These are phyloP conservation scores for Siphamia tubifer DNA, from an alignment of 2,113 vertebrate species.

Conservation along the genomic window DNA sequence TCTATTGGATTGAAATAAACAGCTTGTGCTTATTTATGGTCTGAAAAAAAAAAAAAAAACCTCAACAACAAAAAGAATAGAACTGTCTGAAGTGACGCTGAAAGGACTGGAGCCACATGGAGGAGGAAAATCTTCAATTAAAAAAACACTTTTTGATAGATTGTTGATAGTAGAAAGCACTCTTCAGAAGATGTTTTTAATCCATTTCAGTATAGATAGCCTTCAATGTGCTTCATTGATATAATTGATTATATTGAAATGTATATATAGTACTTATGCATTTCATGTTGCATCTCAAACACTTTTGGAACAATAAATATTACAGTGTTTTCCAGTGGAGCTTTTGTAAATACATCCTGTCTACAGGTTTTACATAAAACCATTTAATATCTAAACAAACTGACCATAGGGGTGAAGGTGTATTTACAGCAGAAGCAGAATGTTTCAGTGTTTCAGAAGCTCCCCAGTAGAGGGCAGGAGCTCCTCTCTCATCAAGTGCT, in stretches of 20 bases:
- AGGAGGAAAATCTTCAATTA: not conserved
- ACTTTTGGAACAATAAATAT: not conserved
- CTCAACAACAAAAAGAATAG: not conserved
- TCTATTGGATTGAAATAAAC: not conserved
- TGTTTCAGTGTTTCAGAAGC: slow-evolving; percentile 57
- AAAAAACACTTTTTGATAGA: not conserved
- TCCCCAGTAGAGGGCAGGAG: slow-evolving; percentile 80
- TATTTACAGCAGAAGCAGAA: not conserved
- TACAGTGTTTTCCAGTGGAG: not conserved
- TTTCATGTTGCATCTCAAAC: too few relatives aligned
- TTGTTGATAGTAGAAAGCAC: not conserved
- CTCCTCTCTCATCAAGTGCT: slow-evolving; percentile 85
- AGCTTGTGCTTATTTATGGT: slow-evolving; percentile 1
- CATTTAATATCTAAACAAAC: slow-evolving; percentile 1
- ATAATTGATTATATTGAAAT: not conserved
- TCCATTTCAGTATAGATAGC: not conserved
- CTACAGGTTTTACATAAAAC: not conserved
- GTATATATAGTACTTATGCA: not conserved
- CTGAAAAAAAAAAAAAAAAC: not conserved
- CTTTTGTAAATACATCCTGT: not conserved
- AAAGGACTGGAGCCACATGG: slow-evolving; percentile 16
- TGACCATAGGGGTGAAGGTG: not conserved
- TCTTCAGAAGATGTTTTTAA: not conserved
- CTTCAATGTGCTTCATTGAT: not conserved
- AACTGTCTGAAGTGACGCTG: slow-evolving; percentile 11